Conservation (phyloP, 2,797 vertebrate genomes). For the Coregonus sp. region DNA sequence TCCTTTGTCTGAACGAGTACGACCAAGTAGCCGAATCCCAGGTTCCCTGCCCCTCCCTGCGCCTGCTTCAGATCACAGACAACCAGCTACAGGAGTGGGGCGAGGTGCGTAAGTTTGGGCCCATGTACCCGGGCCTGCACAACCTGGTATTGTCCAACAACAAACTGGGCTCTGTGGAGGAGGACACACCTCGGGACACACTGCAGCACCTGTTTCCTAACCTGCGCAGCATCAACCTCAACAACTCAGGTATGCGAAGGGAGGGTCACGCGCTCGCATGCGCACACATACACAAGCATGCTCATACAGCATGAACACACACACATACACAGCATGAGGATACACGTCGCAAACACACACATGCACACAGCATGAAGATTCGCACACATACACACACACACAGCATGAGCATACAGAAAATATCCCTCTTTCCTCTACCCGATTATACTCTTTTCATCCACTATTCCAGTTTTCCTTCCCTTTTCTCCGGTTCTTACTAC, state of each 20-base stretch:
- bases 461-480: too few relatives aligned
- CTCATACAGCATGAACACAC: too few relatives aligned
- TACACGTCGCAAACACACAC: too few relatives aligned
- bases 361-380: too few relatives aligned
- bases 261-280: background rate
- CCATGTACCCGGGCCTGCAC: slow-evolving; percentile 88
- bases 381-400: background rate
- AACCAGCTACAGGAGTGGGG: slow-evolving; percentile 92
- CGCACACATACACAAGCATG: background rate
- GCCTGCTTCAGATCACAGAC: slow-evolving; percentile 95
- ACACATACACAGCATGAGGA: too few relatives aligned
- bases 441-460: too few relatives aligned
- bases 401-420: background rate
- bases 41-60: slow-evolving; percentile 86
- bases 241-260: slow-evolving; percentile 86
- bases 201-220: slow-evolving; percentile 87
- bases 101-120: slow-evolving; percentile 86
- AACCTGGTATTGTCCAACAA: slow-evolving; percentile 94
- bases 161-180: slow-evolving; percentile 82
- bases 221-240: slow-evolving; percentile 92
- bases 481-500: too few relatives aligned
- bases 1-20: slow-evolving; percentile 96
- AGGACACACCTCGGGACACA: slow-evolving; percentile 77
- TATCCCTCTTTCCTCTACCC: too few relatives aligned
- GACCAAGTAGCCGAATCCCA: slow-evolving; percentile 84